A percentile compares a stretch with the other conserved stretches of the same genome.
Evolutionary conservation across 2,113 vertebrate genomes (phyloP).

Genomic region (Eonycteris spelaea): DNA sequence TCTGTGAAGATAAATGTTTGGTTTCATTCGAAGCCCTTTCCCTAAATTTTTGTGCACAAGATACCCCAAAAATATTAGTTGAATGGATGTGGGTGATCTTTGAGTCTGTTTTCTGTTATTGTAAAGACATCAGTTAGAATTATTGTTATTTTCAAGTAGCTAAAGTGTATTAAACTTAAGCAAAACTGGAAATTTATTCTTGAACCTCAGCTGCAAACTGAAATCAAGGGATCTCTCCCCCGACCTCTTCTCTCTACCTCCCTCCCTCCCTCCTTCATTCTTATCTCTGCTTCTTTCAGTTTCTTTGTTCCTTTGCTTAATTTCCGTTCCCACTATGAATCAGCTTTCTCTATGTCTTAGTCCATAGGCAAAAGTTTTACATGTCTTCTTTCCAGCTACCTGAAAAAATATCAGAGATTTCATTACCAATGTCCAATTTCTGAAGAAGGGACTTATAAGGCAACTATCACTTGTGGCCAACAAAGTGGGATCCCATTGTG

Average conservation of each 20-base stretch:
- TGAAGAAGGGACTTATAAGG: neutral
- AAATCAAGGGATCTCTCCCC: neutral
- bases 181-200: neutral
- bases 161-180: neutral
- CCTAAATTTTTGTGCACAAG: neutral
- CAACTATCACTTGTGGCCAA: neutral
- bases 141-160: neutral
- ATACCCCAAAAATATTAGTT: neutral
- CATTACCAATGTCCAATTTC: neutral
- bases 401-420: neutral
- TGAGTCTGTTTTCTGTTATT: neutral
- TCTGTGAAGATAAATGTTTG: neutral
- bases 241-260: neutral
- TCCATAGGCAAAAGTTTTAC: neutral
- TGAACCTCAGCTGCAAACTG: neutral
- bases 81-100: neutral
- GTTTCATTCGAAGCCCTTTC: neutral
- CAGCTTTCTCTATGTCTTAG: neutral
- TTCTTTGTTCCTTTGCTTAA: neutral
- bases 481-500: neutral
- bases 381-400: neutral
- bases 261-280: neutral
- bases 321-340: neutral
- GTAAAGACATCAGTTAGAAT: neutral
- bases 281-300: neutral